Evolutionary conservation across 2,888 invertebrate genomes (phyloP).

Genomic region (Cephus rjabovi): DNA sequence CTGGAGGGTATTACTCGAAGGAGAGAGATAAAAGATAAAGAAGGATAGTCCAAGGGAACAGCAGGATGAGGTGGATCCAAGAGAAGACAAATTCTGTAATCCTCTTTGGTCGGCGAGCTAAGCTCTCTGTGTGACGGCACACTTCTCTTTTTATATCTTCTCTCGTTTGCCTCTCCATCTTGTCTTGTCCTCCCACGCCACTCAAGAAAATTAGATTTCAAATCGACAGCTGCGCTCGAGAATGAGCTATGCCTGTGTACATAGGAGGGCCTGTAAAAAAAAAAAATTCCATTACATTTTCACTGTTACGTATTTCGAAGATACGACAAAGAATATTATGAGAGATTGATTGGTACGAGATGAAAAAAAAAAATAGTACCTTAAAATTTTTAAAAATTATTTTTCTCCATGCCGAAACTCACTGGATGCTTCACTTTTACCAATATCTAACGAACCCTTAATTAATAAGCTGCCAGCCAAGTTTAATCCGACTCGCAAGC

Average conservation of each 20-base stretch:
- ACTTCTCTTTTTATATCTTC: conserved; percentile 9
- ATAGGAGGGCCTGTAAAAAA: background rate
- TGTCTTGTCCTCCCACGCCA: conserved; percentile 49
- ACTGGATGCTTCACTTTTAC: conserved; percentile 22
- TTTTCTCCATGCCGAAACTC: background rate
- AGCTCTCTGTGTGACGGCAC: conserved; percentile 60
- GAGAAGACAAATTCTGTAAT: conserved; percentile 63
- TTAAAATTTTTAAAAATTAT: background rate
- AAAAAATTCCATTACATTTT: too few relatives aligned
- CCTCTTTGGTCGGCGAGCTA: conserved; percentile 65
- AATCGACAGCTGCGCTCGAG: conserved; percentile 41
- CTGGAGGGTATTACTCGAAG: background rate
- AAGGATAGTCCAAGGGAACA: conserved; percentile 21
- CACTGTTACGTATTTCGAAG: too few relatives aligned
- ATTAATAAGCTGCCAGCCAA: conserved; percentile 47
- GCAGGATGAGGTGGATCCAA: conserved; percentile 42
- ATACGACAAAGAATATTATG: too few relatives aligned
- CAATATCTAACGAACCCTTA: conserved; percentile 41
- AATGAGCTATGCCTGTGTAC: background rate
- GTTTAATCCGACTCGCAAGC: conserved; percentile 39
- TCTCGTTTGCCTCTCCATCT: conserved; percentile 27
- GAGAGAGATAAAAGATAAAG: background rate
- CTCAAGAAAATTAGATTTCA: conserved; percentile 56
- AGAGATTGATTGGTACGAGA: background rate
- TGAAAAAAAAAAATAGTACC: conserved; percentile 1